These are phyloP conservation scores for Ptychobarbus kaznakovi DNA, from an alignment of 2,797 vertebrate genomes.

Conservation along the genomic window DNA sequence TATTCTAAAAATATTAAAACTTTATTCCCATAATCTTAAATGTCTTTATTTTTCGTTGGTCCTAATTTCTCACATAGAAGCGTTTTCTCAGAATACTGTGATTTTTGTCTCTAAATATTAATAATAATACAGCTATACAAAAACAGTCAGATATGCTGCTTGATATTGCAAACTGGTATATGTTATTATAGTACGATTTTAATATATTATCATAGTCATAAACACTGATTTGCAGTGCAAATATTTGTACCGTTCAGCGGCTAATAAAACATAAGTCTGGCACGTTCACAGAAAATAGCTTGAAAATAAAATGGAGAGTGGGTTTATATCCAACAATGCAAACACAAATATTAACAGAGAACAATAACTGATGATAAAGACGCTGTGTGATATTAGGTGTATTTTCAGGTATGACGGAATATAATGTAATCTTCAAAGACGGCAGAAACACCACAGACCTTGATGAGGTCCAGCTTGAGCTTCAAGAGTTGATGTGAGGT, in stretches of 20 bases:
- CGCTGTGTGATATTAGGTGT: background rate
- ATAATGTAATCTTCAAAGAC: background rate
- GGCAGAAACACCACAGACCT: background rate
- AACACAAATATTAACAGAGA: background rate
- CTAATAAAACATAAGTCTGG: too few species aligned
- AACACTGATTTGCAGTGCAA: too few species aligned
- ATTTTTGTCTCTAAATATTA: too few species aligned
- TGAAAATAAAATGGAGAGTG: background rate
- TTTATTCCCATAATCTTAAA: too few species aligned
- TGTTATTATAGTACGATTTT: too few species aligned
- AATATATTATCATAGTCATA: too few species aligned
- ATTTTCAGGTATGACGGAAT: background rate
- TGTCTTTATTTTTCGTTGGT: background rate
- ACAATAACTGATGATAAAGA: background rate
- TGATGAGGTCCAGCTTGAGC: background rate
- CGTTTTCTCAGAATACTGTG: too few species aligned
- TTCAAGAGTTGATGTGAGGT: background rate
- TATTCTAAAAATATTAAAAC: too few species aligned
- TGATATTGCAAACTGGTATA: too few species aligned
- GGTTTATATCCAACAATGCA: background rate
- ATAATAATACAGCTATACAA: background rate
- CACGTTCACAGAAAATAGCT: background rate
- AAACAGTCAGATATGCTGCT: too few species aligned
- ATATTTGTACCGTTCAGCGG: too few species aligned
- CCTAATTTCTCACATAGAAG: too few species aligned